Conservation (phyloP, 2,113 vertebrate genomes). For the Rhinichthys klamathensis region DNA sequence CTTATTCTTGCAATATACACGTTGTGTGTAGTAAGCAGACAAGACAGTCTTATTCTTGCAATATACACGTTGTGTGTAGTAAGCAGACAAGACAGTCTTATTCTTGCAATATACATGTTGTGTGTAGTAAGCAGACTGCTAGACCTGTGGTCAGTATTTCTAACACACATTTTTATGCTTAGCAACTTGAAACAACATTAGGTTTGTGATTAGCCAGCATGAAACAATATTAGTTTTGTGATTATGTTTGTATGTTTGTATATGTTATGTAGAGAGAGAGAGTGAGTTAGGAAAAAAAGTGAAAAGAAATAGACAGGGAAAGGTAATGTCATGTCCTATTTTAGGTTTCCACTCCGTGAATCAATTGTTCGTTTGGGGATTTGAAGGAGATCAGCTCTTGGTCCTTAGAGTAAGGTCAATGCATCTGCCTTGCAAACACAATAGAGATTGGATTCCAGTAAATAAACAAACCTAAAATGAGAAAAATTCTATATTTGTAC, state of each 20-base stretch:
- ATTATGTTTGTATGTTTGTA: not conserved
- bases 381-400: constrained; percentile 28
- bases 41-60: not conserved
- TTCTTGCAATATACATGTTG: not conserved
- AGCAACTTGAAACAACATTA: not conserved
- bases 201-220: not conserved
- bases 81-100: not conserved
- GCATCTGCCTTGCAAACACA: constrained; percentile 39
- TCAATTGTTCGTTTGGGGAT: constrained; percentile 20
- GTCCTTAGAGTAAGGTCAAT: not conserved
- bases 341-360: constrained; percentile 23
- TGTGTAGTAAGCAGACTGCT: not conserved
- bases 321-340: constrained; percentile 31
- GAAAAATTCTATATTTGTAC: not conserved
- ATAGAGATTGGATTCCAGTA: constrained; percentile 47
- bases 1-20: not conserved
- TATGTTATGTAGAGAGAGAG: not conserved
- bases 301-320: not conserved
- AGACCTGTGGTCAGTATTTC: not conserved
- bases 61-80: not conserved
- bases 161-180: not conserved
- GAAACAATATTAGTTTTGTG: not conserved
- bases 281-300: not conserved
- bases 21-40: not conserved
- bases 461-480: constrained; percentile 52